phyloP scores from a whole-genome alignment of 2,797 vertebrate genomes.

The Tympanoctomys barrerae region DNA sequence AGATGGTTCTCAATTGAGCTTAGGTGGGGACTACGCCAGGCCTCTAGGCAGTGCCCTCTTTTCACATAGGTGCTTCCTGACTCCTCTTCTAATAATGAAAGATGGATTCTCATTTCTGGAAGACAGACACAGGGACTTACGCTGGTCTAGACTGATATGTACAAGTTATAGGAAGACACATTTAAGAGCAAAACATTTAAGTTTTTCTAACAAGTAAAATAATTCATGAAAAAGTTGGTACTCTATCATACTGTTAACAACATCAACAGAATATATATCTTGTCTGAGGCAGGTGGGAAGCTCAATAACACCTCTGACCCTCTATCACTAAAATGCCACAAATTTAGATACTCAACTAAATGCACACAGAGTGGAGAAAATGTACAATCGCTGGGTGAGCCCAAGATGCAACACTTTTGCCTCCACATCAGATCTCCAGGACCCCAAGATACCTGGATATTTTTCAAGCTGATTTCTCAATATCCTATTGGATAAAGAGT shows the following conservation, averaged over 20 bases:
- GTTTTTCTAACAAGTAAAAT: neutral
- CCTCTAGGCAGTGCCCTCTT: neutral
- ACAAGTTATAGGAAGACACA: neutral
- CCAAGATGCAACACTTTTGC: neutral
- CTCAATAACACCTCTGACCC: neutral
- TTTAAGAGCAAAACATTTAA: neutral
- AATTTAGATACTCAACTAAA: neutral
- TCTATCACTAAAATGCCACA: neutral
- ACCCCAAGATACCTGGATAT: neutral
- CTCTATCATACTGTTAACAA: neutral
- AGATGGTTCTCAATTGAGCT: neutral
- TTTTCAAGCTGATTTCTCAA: constrained; percentile 43
- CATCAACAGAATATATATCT: neutral
- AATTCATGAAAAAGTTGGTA: neutral
- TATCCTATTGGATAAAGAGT: constrained; percentile 15
- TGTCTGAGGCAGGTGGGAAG: neutral
- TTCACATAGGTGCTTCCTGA: neutral
- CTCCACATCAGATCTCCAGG: neutral
- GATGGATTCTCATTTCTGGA: neutral
- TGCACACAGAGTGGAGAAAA: neutral
- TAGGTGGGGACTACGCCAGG: too few relatives aligned
- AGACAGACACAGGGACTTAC: neutral
- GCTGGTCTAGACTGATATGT: neutral
- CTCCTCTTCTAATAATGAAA: neutral
- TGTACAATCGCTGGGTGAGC: neutral